A percentile compares a stretch with the other conserved stretches of the same genome.
phyloP scores from a whole-genome alignment of 2,888 invertebrate genomes.

The Mayetiola destructor region DNA sequence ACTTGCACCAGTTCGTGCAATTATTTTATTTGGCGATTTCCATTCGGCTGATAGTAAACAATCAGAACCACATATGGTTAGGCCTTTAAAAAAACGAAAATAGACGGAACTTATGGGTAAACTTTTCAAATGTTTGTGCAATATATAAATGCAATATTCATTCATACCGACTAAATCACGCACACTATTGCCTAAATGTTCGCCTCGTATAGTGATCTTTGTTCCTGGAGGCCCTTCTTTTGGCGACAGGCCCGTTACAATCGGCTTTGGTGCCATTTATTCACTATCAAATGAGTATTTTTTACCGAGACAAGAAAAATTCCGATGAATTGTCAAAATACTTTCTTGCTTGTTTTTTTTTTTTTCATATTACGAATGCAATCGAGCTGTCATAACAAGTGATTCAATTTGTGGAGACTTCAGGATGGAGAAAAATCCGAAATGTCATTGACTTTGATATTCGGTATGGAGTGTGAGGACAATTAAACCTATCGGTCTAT shows the following conservation, averaged over 20 bases:
- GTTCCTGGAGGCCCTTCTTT: constrained; percentile 98
- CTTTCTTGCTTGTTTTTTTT: not conserved
- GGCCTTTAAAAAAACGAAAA: constrained; percentile 40
- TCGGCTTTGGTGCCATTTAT: constrained; percentile 59
- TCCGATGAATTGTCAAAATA: not conserved
- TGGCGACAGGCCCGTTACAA: constrained; percentile 93
- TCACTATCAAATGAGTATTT: not conserved
- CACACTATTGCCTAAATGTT: constrained; percentile 76
- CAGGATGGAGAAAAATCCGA: no score
- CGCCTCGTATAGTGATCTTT: constrained; percentile 84
- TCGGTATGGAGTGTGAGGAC: no score
- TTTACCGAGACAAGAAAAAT: not conserved
- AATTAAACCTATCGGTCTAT: no score
- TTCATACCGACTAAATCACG: constrained; percentile 69
- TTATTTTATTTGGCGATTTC: constrained; percentile 94
- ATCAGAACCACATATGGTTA: constrained; percentile 91
- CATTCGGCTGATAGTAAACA: constrained; percentile 92
- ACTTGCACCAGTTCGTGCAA: constrained; percentile 85
- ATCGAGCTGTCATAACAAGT: not conserved
- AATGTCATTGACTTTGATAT: no score
- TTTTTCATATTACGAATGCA: not conserved
- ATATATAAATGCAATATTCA: not conserved
- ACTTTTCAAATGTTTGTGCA: constrained; percentile 1
- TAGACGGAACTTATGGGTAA: constrained; percentile 14
- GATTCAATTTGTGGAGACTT: no score